These are phyloP conservation scores for Scolopax mira DNA, from an alignment of 2,113 vertebrate species.

Conservation along the genomic window DNA sequence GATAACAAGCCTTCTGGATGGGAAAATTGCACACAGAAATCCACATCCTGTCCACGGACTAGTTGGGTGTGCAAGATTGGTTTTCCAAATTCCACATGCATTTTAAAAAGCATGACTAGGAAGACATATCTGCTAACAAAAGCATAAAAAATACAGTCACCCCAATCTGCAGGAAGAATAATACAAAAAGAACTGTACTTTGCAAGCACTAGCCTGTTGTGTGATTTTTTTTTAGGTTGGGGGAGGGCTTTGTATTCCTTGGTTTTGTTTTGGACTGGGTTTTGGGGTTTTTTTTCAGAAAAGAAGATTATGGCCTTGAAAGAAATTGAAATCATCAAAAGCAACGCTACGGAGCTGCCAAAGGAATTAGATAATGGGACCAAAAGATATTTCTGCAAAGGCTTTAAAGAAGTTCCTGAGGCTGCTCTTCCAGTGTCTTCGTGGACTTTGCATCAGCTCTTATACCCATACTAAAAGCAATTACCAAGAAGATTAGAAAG, in stretches of 20 bases:
- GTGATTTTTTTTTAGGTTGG: not conserved
- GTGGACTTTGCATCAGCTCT: not conserved
- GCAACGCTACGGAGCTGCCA: not conserved
- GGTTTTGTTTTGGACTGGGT: not conserved
- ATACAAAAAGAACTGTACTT: not conserved
- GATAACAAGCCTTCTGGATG: not conserved
- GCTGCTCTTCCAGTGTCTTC: not conserved
- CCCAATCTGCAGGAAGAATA: not conserved
- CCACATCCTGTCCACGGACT: too few relatives aligned
- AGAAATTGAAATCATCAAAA: not conserved
- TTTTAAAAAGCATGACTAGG: not conserved
- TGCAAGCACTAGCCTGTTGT: not conserved
- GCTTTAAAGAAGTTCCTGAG: not conserved
- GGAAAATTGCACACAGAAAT: not conserved
- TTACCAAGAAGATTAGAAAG: slow-evolving; percentile 8
- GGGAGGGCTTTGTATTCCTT: not conserved
- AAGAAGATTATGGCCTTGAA: not conserved
- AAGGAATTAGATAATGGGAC: not conserved
- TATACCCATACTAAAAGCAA: not conserved
- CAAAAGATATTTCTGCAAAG: not conserved
- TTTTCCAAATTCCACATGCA: not conserved
- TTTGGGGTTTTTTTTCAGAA: not conserved
- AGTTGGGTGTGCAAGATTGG: not conserved
- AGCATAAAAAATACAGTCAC: not conserved
- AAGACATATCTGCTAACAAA: not conserved